phyloP scores from a whole-genome alignment of 2,113 vertebrate genomes.

The Campylomormyrus tamandua region DNA sequence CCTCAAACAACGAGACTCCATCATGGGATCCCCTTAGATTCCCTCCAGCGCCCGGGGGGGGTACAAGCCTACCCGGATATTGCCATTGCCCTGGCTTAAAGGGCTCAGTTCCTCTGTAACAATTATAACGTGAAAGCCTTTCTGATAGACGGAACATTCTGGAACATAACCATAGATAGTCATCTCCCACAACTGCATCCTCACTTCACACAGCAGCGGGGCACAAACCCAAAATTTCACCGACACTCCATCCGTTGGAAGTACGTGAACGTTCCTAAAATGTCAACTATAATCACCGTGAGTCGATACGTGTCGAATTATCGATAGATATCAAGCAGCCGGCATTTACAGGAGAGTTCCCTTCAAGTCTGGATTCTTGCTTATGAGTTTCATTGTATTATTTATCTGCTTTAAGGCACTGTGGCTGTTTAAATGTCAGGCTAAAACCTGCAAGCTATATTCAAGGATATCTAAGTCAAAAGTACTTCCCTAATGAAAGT shows the following conservation, averaged over 20 bases:
- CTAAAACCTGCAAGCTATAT: not conserved
- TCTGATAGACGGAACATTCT: not conserved
- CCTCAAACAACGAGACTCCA: not conserved
- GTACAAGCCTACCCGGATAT: not conserved
- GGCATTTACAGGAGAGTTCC: not conserved
- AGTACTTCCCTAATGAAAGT: not conserved
- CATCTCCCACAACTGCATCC: not conserved
- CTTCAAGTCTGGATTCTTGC: not conserved
- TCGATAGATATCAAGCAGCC: not conserved
- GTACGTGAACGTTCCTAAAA: not conserved
- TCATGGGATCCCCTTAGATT: not conserved
- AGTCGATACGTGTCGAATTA: not conserved
- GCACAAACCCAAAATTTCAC: not conserved
- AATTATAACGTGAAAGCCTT: not conserved
- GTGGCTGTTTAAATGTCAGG: not conserved
- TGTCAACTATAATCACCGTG: not conserved
- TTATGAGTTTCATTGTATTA: not conserved
- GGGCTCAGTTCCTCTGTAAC: no score
- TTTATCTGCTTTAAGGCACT: not conserved
- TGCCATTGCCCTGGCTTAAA: not conserved
- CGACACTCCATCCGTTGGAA: not conserved
- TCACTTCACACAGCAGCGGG: not conserved
- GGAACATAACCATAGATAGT: not conserved
- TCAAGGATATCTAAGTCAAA: not conserved
- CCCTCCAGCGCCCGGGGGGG: not conserved